A percentile compares a stretch with the other conserved stretches of the same genome.
Evolutionary conservation across 2,113 vertebrate genomes (phyloP).

Genomic region (Engraulis encrasicolus): DNA sequence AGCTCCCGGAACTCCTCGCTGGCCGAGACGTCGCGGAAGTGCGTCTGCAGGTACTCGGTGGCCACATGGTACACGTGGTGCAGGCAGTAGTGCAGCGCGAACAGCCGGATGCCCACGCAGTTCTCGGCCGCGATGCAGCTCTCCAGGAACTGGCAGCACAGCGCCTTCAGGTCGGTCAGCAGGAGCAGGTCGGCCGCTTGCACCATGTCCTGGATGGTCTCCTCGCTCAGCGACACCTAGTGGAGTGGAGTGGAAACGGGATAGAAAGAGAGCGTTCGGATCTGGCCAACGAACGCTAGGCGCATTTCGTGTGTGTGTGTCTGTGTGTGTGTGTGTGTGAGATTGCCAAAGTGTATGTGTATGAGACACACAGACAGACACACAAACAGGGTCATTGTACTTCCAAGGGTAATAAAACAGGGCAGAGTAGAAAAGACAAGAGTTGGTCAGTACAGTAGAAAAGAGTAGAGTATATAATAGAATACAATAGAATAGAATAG

Average conservation of each 20-base stretch:
- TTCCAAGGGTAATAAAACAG: too few species aligned
- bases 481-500: too few species aligned
- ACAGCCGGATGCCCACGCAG: conserved; percentile 96
- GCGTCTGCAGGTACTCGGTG: conserved; percentile 96
- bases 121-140: conserved; percentile 96
- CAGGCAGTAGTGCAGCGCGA: conserved; percentile 95
- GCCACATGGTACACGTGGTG: conserved; percentile 91
- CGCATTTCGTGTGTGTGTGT: too few species aligned
- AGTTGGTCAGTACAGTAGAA: too few species aligned
- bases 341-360: too few species aligned
- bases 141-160: conserved; percentile 97
- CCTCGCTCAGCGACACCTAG: conserved; percentile 92
- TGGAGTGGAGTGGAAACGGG: conserved; percentile 11
- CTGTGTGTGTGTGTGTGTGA: too few species aligned
- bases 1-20: conserved; percentile 95
- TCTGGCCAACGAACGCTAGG: too few species aligned
- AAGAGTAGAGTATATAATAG: too few species aligned
- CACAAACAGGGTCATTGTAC: too few species aligned
- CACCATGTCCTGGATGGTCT: conserved; percentile 96
- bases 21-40: conserved; percentile 90
- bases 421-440: too few species aligned
- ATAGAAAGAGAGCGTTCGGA: too few species aligned
- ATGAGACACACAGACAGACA: too few species aligned
- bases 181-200: conserved; percentile 96
- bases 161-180: conserved; percentile 91